Conservation (phyloP, 2,113 vertebrate genomes). For the Corythornis vintsioides region DNA sequence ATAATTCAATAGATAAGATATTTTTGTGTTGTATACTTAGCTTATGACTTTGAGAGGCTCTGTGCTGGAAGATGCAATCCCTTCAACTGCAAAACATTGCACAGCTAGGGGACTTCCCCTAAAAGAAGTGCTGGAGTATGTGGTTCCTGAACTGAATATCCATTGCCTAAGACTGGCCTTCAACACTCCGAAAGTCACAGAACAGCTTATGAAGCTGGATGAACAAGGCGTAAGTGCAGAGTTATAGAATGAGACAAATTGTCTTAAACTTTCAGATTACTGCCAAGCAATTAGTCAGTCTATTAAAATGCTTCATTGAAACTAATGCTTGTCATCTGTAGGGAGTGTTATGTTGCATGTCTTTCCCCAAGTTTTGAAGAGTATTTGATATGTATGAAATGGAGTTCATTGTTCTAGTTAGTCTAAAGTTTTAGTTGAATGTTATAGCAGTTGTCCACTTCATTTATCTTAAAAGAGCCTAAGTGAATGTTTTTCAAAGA, state of each 20-base stretch:
- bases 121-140: conserved; percentile 92
- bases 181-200: conserved; percentile 94
- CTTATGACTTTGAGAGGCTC: conserved; percentile 91
- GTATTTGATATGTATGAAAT: not conserved
- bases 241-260: not conserved
- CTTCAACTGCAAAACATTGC: conserved; percentile 92
- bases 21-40: conserved; percentile 69
- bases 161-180: conserved; percentile 91
- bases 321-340: not conserved
- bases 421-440: not conserved
- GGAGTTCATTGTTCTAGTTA: not conserved
- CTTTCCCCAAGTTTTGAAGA: not conserved
- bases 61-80: conserved; percentile 90
- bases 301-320: not conserved
- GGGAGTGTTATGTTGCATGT: not conserved
- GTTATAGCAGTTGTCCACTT: not conserved
- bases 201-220: conserved; percentile 96
- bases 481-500: not conserved
- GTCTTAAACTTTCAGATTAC: not conserved
- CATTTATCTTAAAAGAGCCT: not conserved
- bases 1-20: not conserved
- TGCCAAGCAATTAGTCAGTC: not conserved
- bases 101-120: conserved; percentile 89
- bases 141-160: conserved; percentile 90
- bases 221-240: conserved; percentile 89